A percentile compares a stretch with the other conserved stretches of the same genome.
phyloP scores from a whole-genome alignment of 2,888 invertebrate genomes.

The Lasioglossum vierecki region DNA sequence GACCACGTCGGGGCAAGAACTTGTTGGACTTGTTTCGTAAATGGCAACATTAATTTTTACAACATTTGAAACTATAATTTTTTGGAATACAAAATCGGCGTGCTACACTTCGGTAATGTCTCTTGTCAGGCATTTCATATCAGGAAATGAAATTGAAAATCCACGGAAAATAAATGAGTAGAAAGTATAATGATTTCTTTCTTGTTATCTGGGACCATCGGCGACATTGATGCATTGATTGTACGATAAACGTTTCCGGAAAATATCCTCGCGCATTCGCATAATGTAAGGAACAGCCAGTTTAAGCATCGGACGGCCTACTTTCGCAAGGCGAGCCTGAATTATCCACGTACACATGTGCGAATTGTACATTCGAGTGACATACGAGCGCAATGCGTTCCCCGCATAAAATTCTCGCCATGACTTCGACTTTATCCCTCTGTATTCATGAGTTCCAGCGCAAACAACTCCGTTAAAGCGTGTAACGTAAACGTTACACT shows the following conservation, averaged over 20 bases:
- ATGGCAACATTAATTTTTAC: too few relatives aligned
- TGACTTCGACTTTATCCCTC: slow-evolving; percentile 28
- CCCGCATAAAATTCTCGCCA: slow-evolving; percentile 30
- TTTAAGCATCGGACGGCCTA: not conserved
- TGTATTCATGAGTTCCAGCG: slow-evolving; percentile 37
- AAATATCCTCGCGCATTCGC: not conserved
- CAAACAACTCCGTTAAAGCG: slow-evolving; percentile 39
- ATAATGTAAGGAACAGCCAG: not conserved
- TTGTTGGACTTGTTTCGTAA: too few relatives aligned
- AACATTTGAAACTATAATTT: too few relatives aligned
- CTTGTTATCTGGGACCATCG: not conserved
- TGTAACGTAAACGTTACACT: slow-evolving; percentile 40
- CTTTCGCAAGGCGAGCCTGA: slow-evolving; percentile 20
- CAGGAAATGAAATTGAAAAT: not conserved
- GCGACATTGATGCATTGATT: not conserved
- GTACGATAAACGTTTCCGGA: not conserved
- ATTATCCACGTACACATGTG: slow-evolving; percentile 38
- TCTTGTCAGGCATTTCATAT: not conserved
- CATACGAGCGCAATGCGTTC: slow-evolving; percentile 20
- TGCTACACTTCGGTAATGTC: too few relatives aligned
- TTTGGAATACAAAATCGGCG: too few relatives aligned
- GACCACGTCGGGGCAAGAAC: too few relatives aligned
- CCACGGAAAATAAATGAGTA: not conserved
- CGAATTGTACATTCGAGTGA: slow-evolving; percentile 29
- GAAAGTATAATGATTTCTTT: not conserved